A percentile compares a stretch with the other conserved stretches of the same genome.
Evolutionary conservation across 2,888 invertebrate species (phyloP).

Genomic region (Agonopterix alstromeriana): DNA sequence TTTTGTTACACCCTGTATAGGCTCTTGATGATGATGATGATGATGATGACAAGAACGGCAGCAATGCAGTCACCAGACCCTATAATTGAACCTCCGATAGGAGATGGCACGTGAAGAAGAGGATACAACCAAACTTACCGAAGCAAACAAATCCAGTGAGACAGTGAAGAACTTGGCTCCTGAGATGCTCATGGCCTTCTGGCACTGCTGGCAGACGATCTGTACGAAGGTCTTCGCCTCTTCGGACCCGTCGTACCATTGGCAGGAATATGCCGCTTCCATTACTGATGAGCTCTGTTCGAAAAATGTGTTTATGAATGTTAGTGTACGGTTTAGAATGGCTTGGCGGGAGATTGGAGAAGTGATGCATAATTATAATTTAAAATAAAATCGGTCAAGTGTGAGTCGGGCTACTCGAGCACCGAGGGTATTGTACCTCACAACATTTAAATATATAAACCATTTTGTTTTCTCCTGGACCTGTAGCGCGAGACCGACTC

Average conservation of each 20-base stretch:
- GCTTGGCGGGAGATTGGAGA: background rate
- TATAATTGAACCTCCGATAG: too few relatives aligned
- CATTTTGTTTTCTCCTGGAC: too few relatives aligned
- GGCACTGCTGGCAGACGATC: slow-evolving; percentile 93
- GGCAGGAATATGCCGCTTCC: slow-evolving; percentile 94
- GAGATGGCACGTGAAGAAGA: background rate
- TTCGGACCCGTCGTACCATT: slow-evolving; percentile 94
- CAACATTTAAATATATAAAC: too few relatives aligned
- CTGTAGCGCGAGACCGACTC: too few relatives aligned
- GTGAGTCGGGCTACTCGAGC: too few relatives aligned
- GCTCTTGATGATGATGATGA: too few relatives aligned
- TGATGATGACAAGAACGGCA: too few relatives aligned
- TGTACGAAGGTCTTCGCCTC: slow-evolving; percentile 94
- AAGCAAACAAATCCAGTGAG: slow-evolving; percentile 90
- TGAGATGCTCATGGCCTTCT: slow-evolving; percentile 92
- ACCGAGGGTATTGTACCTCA: too few relatives aligned
- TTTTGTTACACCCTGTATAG: too few relatives aligned
- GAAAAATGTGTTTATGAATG: background rate
- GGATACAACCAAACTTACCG: slow-evolving; percentile 75
- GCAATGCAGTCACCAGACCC: too few relatives aligned
- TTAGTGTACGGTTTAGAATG: background rate
- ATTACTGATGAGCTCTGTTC: slow-evolving; percentile 92
- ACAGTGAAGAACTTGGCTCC: slow-evolving; percentile 94
- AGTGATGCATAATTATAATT: too few relatives aligned
- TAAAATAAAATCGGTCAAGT: too few relatives aligned